These are phyloP conservation scores for Dolichomitus sp. DNA, from an alignment of 2,888 invertebrate species.

Conservation along the genomic window DNA sequence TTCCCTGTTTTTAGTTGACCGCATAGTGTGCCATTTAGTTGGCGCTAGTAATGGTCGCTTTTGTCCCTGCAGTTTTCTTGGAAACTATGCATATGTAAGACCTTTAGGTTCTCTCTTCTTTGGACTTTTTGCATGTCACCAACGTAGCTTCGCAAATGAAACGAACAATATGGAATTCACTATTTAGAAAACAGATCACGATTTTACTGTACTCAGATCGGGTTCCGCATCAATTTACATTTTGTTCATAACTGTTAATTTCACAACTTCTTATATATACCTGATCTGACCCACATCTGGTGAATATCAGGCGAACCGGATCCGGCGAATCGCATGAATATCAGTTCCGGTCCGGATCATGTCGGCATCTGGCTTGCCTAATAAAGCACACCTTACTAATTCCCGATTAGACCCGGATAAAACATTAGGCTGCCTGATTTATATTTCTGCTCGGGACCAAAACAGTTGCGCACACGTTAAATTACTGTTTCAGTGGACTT, in stretches of 20 bases:
- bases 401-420: too few relatives aligned
- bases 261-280: too few relatives aligned
- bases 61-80: background rate
- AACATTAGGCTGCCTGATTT: background rate
- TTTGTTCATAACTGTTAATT: too few relatives aligned
- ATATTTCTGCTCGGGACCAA: background rate
- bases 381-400: too few relatives aligned
- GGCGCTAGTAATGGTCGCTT: background rate
- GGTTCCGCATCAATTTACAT: too few relatives aligned
- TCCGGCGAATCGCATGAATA: too few relatives aligned
- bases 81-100: background rate
- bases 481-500: background rate
- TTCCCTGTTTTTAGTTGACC: background rate
- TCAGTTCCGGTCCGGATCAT: too few relatives aligned
- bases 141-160: background rate
- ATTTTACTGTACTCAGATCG: background rate
- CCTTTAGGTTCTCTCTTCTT: background rate
- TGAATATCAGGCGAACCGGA: too few relatives aligned
- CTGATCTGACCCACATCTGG: too few relatives aligned
- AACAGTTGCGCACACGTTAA: background rate
- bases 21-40: conserved; percentile 17
- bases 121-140: too few relatives aligned
- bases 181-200: background rate
- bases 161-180: background rate
- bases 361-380: too few relatives aligned